Base-by-base conservation (phyloP, 2,888 invertebrate species). In the Ganaspis brasiliensis region DNA sequence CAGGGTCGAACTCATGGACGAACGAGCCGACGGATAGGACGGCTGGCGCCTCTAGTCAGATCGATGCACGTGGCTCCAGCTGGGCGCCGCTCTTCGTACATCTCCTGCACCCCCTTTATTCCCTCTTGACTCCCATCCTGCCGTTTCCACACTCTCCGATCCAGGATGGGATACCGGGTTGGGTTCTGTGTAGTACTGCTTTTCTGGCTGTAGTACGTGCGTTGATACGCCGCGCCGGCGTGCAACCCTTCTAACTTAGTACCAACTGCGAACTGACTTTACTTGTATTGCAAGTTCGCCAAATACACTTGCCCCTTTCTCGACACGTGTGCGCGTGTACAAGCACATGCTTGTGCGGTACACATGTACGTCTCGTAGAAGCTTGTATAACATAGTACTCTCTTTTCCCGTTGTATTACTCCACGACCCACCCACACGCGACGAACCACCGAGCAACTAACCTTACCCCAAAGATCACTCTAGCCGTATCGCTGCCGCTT, bases 51-150 rank as follows among this genome's bases (percentile, higher is more conserved):
- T 90, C 86, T 89, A 87, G 87, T 91, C 91, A 91, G 91, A 91
- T 91, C 91, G 91, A 91, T 91, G 91, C 91, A 90, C 90, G 88
- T 90, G 91, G 91, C 91, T 91, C 91, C 91, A 91, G 89, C 89
- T 90, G 90, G 91, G 90, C 91, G 91, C 91, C 91, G 90, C 88
- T 90, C 89, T 90, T 87, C 87, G 88, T 89, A 89, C 89, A 89
- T 89, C 89, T 91, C 89, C 87, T 87, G 86, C 85, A 88, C 85
- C 83, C 85, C 85, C 85, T 87, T 85, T 87, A 87, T 87, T 87
- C 85, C 87, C 87, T 87, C 87, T 88, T 86, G 84, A 82, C 87
- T 84, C 85, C 83, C 85, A 84, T 78, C 78, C 75, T 79, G 63
- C 35, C 73, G 55, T 63, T 59, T 59, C 78, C 72, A 59, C 40